A percentile compares a stretch with the other conserved stretches of the same genome.
Conservation (phyloP, 2,888 invertebrate genomes). For the Pheosia tremula region DNA sequence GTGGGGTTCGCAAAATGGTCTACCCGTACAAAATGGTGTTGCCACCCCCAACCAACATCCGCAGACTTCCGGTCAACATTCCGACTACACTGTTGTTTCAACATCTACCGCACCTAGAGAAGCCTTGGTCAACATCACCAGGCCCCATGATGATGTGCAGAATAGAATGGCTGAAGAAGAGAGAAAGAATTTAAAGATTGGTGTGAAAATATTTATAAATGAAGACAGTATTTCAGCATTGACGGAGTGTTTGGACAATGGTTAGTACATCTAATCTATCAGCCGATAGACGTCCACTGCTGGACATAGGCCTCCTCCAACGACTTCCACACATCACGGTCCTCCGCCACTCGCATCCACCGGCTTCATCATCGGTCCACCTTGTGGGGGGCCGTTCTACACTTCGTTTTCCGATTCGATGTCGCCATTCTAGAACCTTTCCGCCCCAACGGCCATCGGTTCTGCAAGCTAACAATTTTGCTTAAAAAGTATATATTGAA, state of each 20-base stretch:
- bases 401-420: too few relatives aligned
- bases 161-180: slow-evolving; percentile 88
- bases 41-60: slow-evolving; percentile 43
- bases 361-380: too few relatives aligned
- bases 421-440: too few relatives aligned
- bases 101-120: slow-evolving; percentile 52
- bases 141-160: slow-evolving; percentile 86
- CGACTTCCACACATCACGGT: too few relatives aligned
- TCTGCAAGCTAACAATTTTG: too few relatives aligned
- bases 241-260: slow-evolving; percentile 89
- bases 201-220: slow-evolving; percentile 94
- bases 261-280: slow-evolving; percentile 65
- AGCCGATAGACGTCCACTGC: too few relatives aligned
- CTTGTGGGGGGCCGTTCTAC: too few relatives aligned
- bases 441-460: too few relatives aligned
- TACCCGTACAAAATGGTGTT: slow-evolving; percentile 60
- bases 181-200: slow-evolving; percentile 91
- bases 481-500: too few relatives aligned
- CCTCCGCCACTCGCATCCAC: too few relatives aligned
- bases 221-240: slow-evolving; percentile 87
- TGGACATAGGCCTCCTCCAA: too few relatives aligned
- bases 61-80: slow-evolving; percentile 48
- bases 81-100: slow-evolving; percentile 69
- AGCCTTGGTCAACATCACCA: slow-evolving; percentile 80
- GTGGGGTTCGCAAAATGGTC: slow-evolving; percentile 66